Percentiles rank a stretch among this genome's conserved stretches.
These are phyloP conservation scores for Drosophila bifasciata DNA, from an alignment of 1,140 invertebrate species.

Conservation along the genomic window DNA sequence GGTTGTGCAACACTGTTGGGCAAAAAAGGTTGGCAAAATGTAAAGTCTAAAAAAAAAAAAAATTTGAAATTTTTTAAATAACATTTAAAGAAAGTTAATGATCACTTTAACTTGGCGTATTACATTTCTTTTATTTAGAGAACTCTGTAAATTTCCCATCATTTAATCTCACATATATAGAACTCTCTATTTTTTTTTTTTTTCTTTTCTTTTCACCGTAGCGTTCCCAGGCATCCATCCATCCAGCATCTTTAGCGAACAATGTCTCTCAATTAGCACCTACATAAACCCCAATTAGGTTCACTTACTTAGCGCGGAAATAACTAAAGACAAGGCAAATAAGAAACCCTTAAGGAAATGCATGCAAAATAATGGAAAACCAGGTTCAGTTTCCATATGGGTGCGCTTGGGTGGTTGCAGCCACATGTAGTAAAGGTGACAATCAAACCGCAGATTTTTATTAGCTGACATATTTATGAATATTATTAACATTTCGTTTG, in stretches of 20 bases:
- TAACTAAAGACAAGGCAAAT: background rate
- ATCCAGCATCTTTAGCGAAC: constrained; percentile 14
- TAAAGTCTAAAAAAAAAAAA: too few relatives aligned
- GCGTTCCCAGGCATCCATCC: too few relatives aligned
- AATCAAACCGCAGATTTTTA: constrained; percentile 63
- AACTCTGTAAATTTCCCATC: too few relatives aligned
- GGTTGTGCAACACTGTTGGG: constrained; percentile 34
- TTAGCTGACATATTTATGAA: constrained; percentile 81
- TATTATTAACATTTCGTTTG: constrained; percentile 78
- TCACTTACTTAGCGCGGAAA: constrained; percentile 12
- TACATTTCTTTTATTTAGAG: too few relatives aligned
- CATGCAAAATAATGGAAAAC: constrained; percentile 2
- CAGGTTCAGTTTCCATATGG: background rate
- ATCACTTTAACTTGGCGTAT: too few relatives aligned
- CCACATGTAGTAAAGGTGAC: constrained; percentile 43
- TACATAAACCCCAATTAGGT: constrained; percentile 52
- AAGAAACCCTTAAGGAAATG: constrained; percentile 15
- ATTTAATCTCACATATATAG: background rate
- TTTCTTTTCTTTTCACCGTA: too few relatives aligned
- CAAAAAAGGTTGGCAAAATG: constrained; percentile 2
- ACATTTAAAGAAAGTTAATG: too few relatives aligned
- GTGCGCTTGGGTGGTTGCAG: background rate
- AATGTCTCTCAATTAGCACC: constrained; percentile 64
- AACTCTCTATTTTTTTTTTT: too few relatives aligned
- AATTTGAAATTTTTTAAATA: too few relatives aligned